Base-by-base conservation (phyloP, 2,888 invertebrate species). In the Perdita meconis region DNA sequence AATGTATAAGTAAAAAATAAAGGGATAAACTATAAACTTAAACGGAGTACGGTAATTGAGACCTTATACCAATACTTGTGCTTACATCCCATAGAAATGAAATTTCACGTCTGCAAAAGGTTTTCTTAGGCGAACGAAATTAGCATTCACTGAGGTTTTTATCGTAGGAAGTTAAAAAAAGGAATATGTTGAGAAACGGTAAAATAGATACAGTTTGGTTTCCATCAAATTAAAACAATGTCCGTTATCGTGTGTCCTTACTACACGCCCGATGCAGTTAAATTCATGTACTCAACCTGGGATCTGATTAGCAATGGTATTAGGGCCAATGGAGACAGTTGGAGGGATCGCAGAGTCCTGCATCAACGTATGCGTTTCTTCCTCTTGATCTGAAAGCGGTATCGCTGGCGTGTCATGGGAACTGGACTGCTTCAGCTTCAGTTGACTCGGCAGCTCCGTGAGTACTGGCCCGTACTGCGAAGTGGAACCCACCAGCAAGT, bases 401-500 rank as follows among this genome's bases (percentile, higher is more conserved):
- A 90, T 84, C 2, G 90, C 85, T 3, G 86, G 80, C 22, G 87
- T 84, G 64, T 89, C 88, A 12, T 86, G 81, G 4, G 82, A 76
- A 55, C 75, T 87, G 6, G 83, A 77, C 71, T 90, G 89, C 78
- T 90, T 91, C 74, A 88, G 75, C 82, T 91, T 92, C 86, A 90
- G 72, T 75, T 91, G 91, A 67, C 90, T 91, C 67, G 92, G 92
- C 80, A 92, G 82, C 87, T 92, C 92, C 47, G 92, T 92, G 64
- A 92, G 92, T 91, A 92, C 92, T 66, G 92, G 92, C 89, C 92
- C 92, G 92, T 92, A 92, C 92, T 92, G 92, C 92, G 92, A 92
- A 92, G 92, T 91, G 90, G 92, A 92, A 92, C 92, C 92, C 92
- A 92, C 92, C 92, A 92, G 92, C 92, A 92, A 92, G 92, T 92